Conservation (phyloP, 2,888 invertebrate species). For the Panzeria rudis region DNA sequence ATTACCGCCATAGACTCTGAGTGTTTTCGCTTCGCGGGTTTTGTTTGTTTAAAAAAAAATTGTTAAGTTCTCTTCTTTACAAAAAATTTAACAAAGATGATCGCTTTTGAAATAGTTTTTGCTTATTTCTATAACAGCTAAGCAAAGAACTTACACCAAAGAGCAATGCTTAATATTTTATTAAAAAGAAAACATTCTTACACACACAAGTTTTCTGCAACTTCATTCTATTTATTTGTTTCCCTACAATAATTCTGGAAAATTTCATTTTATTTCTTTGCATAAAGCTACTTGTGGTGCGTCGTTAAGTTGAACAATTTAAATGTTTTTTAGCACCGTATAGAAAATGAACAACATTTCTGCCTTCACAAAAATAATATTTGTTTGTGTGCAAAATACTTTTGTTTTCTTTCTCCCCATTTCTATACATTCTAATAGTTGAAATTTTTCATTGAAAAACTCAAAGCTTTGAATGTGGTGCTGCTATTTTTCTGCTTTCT, state of each 20-base stretch:
- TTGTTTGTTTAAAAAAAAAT: too few species aligned
- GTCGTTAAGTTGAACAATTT: slow-evolving; percentile 57
- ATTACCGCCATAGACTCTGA: too few species aligned
- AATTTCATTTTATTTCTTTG: slow-evolving; percentile 38
- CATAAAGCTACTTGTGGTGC: slow-evolving; percentile 55
- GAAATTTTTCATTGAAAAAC: slow-evolving; percentile 44
- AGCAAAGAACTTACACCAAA: too few species aligned
- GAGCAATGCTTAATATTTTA: neutral
- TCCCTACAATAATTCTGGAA: slow-evolving; percentile 26
- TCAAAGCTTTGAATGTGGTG: slow-evolving; percentile 3
- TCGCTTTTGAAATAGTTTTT: too few species aligned
- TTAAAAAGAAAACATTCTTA: neutral
- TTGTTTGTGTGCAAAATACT: slow-evolving; percentile 18
- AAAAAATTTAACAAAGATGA: too few species aligned
- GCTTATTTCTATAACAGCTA: too few species aligned
- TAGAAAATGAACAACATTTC: slow-evolving; percentile 6
- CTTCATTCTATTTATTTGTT: slow-evolving; percentile 24
- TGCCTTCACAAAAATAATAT: slow-evolving; percentile 25
- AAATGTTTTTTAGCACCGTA: slow-evolving; percentile 42
- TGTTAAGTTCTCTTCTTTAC: too few species aligned
- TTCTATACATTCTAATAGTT: slow-evolving; percentile 30
- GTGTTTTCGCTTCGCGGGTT: too few species aligned
- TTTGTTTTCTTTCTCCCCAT: slow-evolving; percentile 1
- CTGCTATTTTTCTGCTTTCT: neutral
- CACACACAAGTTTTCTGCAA: neutral